These are phyloP conservation scores for Liolophura sinensis DNA, from an alignment of 1,140 invertebrate species.

Conservation along the genomic window DNA sequence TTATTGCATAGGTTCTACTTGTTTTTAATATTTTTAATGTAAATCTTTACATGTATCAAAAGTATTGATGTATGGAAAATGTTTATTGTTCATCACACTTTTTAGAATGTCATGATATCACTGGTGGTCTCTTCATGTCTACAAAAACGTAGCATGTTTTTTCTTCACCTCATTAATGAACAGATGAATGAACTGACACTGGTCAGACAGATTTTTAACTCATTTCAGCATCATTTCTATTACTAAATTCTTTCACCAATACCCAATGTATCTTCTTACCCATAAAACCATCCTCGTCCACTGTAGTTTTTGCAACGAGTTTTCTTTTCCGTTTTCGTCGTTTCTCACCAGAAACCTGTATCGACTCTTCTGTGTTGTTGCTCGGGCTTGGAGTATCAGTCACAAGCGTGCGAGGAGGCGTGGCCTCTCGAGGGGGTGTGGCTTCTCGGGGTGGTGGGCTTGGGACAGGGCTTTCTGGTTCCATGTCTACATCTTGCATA, in stretches of 20 bases:
- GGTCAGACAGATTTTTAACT: no score
- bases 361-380: not conserved
- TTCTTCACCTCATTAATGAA: no score
- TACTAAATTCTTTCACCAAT: no score
- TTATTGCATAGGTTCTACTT: no score
- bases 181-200: no score
- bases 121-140: no score
- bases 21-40: no score
- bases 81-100: no score
- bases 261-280: constrained; percentile 23
- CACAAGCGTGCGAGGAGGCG: not conserved
- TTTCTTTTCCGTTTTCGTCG: constrained; percentile 31
- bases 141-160: no score
- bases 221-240: not conserved
- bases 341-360: constrained; percentile 14
- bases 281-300: constrained; percentile 52
- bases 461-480: constrained; percentile 27
- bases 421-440: constrained; percentile 25
- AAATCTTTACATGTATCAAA: no score
- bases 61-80: no score
- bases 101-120: no score
- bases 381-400: not conserved
- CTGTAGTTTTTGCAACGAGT: constrained; percentile 40
- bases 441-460: constrained; percentile 12
- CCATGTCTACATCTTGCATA: constrained; percentile 28